Conservation (phyloP, 2,797 vertebrate genomes). For the Oreochromis mossambicus region DNA sequence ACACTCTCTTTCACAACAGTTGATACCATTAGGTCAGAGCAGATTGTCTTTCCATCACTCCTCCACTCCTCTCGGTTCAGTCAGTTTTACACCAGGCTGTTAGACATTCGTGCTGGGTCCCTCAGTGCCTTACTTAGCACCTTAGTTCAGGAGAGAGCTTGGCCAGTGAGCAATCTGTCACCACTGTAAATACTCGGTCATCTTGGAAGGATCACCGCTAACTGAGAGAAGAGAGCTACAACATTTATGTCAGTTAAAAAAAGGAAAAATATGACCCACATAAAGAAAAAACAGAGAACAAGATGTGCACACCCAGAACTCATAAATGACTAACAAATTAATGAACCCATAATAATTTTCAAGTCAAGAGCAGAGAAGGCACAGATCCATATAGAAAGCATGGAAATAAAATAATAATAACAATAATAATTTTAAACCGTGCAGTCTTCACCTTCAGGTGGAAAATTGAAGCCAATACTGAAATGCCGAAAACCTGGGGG, state of each 20-base stretch:
- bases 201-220: background rate
- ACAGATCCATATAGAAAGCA: background rate
- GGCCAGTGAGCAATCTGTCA: conserved; percentile 57
- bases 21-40: conserved; percentile 49
- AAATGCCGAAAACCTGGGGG: background rate
- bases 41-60: conserved; percentile 42
- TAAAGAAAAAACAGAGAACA: background rate
- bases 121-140: conserved; percentile 61
- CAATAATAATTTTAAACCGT: background rate
- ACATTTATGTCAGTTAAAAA: background rate
- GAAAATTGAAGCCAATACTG: background rate
- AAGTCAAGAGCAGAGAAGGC: background rate
- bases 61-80: conserved; percentile 1
- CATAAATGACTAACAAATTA: background rate
- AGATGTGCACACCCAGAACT: background rate
- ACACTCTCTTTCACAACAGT: conserved; percentile 38
- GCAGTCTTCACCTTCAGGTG: background rate
- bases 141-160: conserved; percentile 15
- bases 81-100: conserved; percentile 37
- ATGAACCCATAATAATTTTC: background rate
- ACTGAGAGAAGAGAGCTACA: background rate
- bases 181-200: conserved; percentile 41
- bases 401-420: background rate
- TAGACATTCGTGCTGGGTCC: conserved; percentile 45
- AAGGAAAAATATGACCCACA: background rate